phyloP scores from a whole-genome alignment of 2,888 invertebrate genomes.

The Ophioninae sp. region DNA sequence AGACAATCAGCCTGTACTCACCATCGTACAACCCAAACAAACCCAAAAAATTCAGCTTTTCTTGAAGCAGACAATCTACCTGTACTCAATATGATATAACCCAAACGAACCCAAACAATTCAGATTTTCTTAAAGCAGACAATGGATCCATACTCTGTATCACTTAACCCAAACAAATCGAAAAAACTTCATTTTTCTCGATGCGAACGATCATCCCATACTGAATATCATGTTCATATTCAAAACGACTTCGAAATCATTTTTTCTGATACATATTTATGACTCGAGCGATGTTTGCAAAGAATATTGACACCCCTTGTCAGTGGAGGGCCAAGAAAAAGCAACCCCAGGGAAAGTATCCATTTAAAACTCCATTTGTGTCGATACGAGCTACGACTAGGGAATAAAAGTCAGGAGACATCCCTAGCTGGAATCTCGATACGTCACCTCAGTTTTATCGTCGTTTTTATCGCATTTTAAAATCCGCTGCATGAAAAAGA shows the following conservation, averaged over 20 bases:
- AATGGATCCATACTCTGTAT: too few relatives aligned
- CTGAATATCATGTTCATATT: background rate
- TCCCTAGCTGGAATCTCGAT: constrained; percentile 1
- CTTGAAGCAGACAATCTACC: too few relatives aligned
- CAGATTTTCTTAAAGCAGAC: too few relatives aligned
- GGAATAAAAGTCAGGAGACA: constrained; percentile 24
- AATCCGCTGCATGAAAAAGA: background rate
- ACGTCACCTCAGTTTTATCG: constrained; percentile 5
- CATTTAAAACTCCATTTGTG: constrained; percentile 30
- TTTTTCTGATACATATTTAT: background rate
- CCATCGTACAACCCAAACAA: too few relatives aligned
- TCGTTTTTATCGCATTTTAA: constrained; percentile 32
- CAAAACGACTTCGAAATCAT: background rate
- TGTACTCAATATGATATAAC: too few relatives aligned
- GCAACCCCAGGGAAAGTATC: background rate
- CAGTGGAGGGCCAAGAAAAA: constrained; percentile 7
- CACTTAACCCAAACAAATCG: too few relatives aligned
- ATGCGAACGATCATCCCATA: too few relatives aligned
- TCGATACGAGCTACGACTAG: background rate
- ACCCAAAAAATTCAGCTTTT: too few relatives aligned
- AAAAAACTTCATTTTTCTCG: too few relatives aligned
- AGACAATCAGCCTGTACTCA: too few relatives aligned
- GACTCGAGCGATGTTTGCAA: background rate
- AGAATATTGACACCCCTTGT: constrained; percentile 1
- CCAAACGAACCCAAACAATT: too few relatives aligned